A percentile compares a stretch with the other conserved stretches of the same genome.
Conservation (phyloP, 2,888 invertebrate genomes). For the Calephelis perditalis region DNA sequence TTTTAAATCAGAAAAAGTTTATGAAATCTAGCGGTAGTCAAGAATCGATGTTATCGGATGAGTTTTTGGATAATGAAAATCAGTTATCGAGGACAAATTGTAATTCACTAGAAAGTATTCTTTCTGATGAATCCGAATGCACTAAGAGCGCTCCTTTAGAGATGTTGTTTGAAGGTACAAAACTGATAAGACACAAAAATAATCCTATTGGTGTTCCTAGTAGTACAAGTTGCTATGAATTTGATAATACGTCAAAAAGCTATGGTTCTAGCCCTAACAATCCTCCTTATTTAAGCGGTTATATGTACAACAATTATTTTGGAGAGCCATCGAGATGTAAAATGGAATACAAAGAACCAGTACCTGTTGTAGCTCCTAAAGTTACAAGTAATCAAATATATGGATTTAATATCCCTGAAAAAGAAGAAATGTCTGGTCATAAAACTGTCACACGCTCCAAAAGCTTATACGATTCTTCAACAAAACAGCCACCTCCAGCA, state of each 20-base stretch:
- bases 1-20: slow-evolving; percentile 82
- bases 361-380: slow-evolving; percentile 39
- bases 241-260: slow-evolving; percentile 78
- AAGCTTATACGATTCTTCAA: slow-evolving; percentile 64
- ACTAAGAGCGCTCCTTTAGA: slow-evolving; percentile 89
- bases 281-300: slow-evolving; percentile 70
- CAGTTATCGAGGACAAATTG: slow-evolving; percentile 82
- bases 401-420: slow-evolving; percentile 56
- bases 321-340: slow-evolving; percentile 44
- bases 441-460: slow-evolving; percentile 68
- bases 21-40: slow-evolving; percentile 83
- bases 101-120: slow-evolving; percentile 87
- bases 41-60: slow-evolving; percentile 87
- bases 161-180: slow-evolving; percentile 80
- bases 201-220: slow-evolving; percentile 50
- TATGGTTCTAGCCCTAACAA: slow-evolving; percentile 82
- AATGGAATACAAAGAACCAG: slow-evolving; percentile 42
- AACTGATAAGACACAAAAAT: slow-evolving; percentile 56
- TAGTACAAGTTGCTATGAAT: slow-evolving; percentile 72
- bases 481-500: slow-evolving; percentile 52
- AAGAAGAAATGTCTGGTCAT: slow-evolving; percentile 49
- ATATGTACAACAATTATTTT: slow-evolving; percentile 73
- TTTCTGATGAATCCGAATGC: slow-evolving; percentile 88
- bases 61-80: slow-evolving; percentile 76
- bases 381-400: slow-evolving; percentile 52